Evolutionary conservation across 2,113 vertebrate genomes (phyloP).

Genomic region (Sigmodon hispidus): DNA sequence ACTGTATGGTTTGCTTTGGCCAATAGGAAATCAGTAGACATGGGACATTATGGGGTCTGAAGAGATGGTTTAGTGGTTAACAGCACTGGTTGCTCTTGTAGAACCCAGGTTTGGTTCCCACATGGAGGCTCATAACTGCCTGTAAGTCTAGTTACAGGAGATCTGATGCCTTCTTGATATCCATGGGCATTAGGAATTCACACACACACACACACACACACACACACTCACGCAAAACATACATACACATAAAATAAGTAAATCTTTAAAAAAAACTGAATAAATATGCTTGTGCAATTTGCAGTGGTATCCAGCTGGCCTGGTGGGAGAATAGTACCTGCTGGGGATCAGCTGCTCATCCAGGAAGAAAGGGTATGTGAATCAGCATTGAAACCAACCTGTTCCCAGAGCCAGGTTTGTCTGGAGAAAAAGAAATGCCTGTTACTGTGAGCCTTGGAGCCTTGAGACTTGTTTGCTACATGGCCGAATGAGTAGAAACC

Average conservation of each 20-base stretch:
- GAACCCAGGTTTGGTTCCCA: background rate
- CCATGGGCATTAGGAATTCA: background rate
- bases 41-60: background rate
- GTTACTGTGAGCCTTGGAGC: background rate
- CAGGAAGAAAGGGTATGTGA: background rate
- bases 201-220: background rate
- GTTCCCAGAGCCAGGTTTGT: background rate
- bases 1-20: constrained; percentile 13
- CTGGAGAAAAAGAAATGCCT: constrained; percentile 25
- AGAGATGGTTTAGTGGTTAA: background rate
- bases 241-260: background rate
- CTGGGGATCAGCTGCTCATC: background rate
- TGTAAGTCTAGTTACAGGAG: background rate
- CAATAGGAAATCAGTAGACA: background rate
- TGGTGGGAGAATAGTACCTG: background rate
- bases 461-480: background rate
- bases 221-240: too few relatives aligned
- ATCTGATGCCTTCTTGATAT: background rate
- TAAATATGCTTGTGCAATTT: background rate
- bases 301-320: background rate
- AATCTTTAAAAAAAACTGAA: background rate
- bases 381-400: background rate
- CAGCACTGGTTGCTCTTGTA: background rate
- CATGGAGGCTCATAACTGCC: background rate
- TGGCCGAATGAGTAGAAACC: background rate